Base-by-base conservation (phyloP, 2,797 vertebrate species). In the Tenualosa ilisha region DNA sequence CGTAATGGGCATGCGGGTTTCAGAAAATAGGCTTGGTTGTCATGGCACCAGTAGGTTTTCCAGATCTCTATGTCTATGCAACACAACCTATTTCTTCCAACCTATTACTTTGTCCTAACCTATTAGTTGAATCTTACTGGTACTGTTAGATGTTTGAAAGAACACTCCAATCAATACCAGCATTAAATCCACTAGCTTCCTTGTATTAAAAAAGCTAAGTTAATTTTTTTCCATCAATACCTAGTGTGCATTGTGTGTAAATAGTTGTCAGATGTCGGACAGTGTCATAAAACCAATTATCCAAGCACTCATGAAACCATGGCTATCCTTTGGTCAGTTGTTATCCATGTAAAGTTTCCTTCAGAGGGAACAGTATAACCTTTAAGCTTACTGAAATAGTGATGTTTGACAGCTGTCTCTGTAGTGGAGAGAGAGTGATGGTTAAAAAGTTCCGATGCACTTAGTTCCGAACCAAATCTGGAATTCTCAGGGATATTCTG, bases 401-500 rank as follows among this genome's bases (percentile, higher is more conserved):
- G 11, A 68, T 37, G 26, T 68, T 31, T 68, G 61, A 26, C 61
- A 24, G 61, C 24, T 65, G 9, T 31, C 37, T 26, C 26, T 26
- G 12, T 37, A 37, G 68, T 75, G 68, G 68, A 75, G 68, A 40
- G 63, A 65, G 63, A 26, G 24, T 26, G 24, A 24, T 88, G 91
- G 90, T 89, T 81, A 86, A 83, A 82, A 53, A 87, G 91, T 88
- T 93, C 86, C 92, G 88, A 92, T 91, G 92, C 90, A 91, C 90
- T 88, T 89, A 91, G 90, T 94, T 93, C 91, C 92, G 91, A 95
- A 95, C 93, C 94, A 95, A 95, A 95, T 93, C 91, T 90, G 91
- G 90, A 86, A 59, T 91, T 93, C 95, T 96, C 95, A 95, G 95
- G 95, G 95, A 96, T 94, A 86, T 88, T 88, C 83, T 87, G 83